Evolutionary conservation across 2,113 vertebrate genomes (phyloP).

Genomic region (Sapajus apella): DNA sequence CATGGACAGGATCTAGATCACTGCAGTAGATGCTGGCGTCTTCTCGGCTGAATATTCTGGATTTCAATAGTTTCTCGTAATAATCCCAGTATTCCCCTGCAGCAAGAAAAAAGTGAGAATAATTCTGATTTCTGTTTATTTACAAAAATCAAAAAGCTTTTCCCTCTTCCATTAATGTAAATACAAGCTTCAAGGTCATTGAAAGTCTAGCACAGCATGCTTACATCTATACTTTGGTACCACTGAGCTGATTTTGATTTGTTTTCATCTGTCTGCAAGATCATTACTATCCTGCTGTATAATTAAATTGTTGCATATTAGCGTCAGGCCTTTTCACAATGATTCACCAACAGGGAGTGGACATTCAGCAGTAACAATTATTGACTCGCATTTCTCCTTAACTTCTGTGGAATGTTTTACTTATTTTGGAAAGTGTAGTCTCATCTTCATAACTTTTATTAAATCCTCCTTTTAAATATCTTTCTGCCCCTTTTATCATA

Average conservation of each 20-base stretch:
- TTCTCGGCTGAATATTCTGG: background rate
- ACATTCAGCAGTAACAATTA: conserved; percentile 65
- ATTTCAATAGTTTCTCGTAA: background rate
- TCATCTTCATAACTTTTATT: conserved; percentile 13
- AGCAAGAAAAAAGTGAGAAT: conserved; percentile 54
- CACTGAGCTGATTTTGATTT: conserved; percentile 60
- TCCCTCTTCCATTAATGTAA: conserved; percentile 49
- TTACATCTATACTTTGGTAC: conserved; percentile 46
- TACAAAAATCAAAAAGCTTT: conserved; percentile 62
- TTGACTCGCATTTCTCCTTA: conserved; percentile 55
- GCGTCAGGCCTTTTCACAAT: conserved; percentile 73
- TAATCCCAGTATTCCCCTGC: background rate
- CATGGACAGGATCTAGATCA: background rate
- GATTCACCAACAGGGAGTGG: conserved; percentile 71
- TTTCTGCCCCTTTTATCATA: background rate
- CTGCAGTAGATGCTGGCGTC: background rate
- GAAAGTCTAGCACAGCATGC: background rate
- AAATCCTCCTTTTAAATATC: conserved; percentile 21
- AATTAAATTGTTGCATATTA: conserved; percentile 71
- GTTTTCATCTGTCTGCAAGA: conserved; percentile 42
- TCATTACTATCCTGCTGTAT: conserved; percentile 77
- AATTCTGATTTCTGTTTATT: conserved; percentile 10
- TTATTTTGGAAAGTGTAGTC: background rate
- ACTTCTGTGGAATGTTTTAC: conserved; percentile 65
- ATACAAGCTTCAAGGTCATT: conserved; percentile 6